Evolutionary conservation across 2,113 vertebrate genomes (phyloP).

Genomic region (Centrocercus urophasianus): DNA sequence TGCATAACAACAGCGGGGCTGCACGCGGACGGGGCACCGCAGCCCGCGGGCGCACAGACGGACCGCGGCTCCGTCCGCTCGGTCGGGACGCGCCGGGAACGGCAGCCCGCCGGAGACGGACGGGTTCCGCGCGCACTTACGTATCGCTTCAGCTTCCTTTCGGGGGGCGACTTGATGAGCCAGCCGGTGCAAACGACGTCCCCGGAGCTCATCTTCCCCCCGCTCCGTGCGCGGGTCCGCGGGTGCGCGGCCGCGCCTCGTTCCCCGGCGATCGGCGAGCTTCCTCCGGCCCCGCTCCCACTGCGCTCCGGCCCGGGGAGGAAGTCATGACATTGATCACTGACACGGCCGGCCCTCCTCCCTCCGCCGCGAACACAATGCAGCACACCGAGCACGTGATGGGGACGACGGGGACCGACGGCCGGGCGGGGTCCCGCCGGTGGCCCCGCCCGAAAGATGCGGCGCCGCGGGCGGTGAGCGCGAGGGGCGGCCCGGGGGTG

Average conservation of each 20-base stretch:
- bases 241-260: constrained; percentile 57
- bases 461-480: neutral
- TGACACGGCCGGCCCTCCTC: constrained; percentile 69
- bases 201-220: constrained; percentile 91
- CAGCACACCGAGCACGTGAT: constrained; percentile 70
- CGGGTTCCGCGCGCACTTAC: neutral
- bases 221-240: constrained; percentile 54
- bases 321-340: constrained; percentile 89
- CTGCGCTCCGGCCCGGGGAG: constrained; percentile 80
- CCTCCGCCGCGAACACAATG: constrained; percentile 63
- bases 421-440: neutral
- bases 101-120: neutral
- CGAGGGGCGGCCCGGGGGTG: too few species aligned
- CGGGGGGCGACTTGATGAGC: constrained; percentile 98
- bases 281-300: constrained; percentile 77
- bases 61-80: neutral
- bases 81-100: too few species aligned
- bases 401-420: constrained; percentile 15
- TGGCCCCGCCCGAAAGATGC: neutral
- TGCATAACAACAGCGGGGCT: constrained; percentile 52
- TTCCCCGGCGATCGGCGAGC: constrained; percentile 16
- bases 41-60: too few species aligned
- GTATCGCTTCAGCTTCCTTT: constrained; percentile 83
- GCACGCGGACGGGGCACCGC: neutral
- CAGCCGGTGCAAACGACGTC: constrained; percentile 96